phyloP scores from a whole-genome alignment of 2,113 vertebrate species.

The Marmota flaviventris region DNA sequence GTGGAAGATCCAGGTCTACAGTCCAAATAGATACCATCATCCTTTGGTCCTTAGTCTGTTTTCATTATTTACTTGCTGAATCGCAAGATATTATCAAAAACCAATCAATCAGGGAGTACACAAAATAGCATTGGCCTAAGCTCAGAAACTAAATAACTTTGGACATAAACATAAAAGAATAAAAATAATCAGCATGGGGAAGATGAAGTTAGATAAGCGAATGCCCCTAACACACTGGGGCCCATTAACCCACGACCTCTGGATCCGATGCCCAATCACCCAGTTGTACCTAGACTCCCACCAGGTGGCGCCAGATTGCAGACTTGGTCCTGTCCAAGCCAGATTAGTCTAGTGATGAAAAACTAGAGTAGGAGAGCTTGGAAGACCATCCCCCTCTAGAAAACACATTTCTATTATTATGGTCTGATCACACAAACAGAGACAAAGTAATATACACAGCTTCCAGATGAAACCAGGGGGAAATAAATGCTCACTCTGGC shows the following conservation, averaged over 20 bases:
- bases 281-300: background rate
- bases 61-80: conserved; percentile 39
- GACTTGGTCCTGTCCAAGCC: background rate
- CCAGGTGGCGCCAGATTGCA: conserved; percentile 69
- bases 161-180: background rate
- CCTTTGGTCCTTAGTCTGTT: background rate
- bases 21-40: background rate
- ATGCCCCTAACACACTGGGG: fast-evolving
- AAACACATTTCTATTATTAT: background rate
- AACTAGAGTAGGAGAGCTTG: too few relatives aligned
- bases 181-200: background rate
- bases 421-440: background rate
- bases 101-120: background rate
- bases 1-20: background rate
- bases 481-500: background rate
- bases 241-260: background rate
- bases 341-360: background rate
- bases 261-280: background rate
- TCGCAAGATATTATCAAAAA: background rate
- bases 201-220: background rate
- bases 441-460: background rate
- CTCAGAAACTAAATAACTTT: background rate
- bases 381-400: background rate
- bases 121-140: background rate
- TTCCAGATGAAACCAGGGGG: background rate